A percentile compares a stretch with the other conserved stretches of the same genome.
Conservation (phyloP, 2,113 vertebrate species). For the Prionailurus viverrinus region DNA sequence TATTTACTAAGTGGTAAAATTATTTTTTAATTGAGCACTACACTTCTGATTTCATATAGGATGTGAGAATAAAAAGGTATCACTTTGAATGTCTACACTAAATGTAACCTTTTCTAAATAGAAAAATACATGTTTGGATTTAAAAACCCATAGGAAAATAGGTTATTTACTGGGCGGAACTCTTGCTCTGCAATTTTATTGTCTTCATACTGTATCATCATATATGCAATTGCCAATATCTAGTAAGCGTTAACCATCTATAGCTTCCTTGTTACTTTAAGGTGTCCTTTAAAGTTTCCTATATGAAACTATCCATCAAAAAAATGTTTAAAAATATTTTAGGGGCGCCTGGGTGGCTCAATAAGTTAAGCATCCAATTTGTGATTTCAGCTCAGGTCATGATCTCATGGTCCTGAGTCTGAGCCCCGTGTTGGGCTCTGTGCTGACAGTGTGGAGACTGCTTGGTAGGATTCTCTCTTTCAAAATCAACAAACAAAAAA, state of each 20-base stretch:
- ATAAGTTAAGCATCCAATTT: not conserved
- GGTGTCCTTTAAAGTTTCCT: not conserved
- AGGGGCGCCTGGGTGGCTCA: not conserved
- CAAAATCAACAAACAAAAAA: too few species aligned
- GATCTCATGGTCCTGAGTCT: not conserved
- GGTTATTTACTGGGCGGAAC: not conserved
- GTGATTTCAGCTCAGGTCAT: not conserved
- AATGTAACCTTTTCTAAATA: slow-evolving; percentile 40
- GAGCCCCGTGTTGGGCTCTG: not conserved
- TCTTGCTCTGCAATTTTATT: not conserved
- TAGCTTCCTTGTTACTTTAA: slow-evolving; percentile 24
- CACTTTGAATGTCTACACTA: not conserved
- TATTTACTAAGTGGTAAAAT: slow-evolving; percentile 16
- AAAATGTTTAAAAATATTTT: not conserved
- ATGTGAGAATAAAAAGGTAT: slow-evolving; percentile 25
- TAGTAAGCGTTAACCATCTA: slow-evolving; percentile 7
- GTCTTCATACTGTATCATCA: not conserved
- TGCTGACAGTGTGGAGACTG: not conserved
- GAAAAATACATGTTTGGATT: slow-evolving; percentile 30
- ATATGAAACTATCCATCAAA: slow-evolving; percentile 6
- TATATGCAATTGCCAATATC: slow-evolving; percentile 40
- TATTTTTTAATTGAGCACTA: not conserved
- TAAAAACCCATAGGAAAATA: slow-evolving; percentile 44
- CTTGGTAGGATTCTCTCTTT: too few species aligned
- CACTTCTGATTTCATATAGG: not conserved